A percentile compares a stretch with the other conserved stretches of the same genome.
Conservation (phyloP, 1,140 invertebrate genomes). For the Campoletis sonorensis region DNA sequence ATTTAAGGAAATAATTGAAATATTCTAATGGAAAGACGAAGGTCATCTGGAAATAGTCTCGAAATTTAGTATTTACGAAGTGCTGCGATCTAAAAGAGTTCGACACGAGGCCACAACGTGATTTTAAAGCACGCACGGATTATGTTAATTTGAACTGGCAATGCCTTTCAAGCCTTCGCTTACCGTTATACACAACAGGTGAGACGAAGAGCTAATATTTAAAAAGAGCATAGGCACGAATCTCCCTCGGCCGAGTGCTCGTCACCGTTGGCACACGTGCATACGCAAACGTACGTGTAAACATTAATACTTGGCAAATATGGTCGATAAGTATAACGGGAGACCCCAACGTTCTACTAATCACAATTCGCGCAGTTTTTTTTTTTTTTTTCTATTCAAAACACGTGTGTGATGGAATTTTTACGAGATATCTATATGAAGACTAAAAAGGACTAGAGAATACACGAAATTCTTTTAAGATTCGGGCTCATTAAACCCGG, state of each 20-base stretch:
- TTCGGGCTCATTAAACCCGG: no score
- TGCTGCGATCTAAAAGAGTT: neutral
- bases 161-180: constrained; percentile 57
- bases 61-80: neutral
- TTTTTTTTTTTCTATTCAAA: no score
- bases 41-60: neutral
- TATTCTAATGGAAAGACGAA: neutral
- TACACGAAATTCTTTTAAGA: no score
- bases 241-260: neutral
- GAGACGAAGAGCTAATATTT: constrained; percentile 15
- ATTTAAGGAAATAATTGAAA: neutral
- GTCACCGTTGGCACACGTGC: constrained; percentile 1
- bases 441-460: no score
- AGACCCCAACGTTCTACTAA: neutral
- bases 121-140: constrained; percentile 59
- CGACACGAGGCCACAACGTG: constrained; percentile 57
- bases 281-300: neutral
- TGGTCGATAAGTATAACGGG: constrained; percentile 21
- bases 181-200: constrained; percentile 66
- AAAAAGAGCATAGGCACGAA: constrained; percentile 14
- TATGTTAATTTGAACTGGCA: constrained; percentile 72
- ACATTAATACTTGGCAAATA: neutral
- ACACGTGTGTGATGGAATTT: no score
- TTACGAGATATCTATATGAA: no score
- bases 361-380: neutral